A percentile compares a stretch with the other conserved stretches of the same genome.
phyloP scores from a whole-genome alignment of 2,888 invertebrate genomes.

The Agrenia bidenticulata region DNA sequence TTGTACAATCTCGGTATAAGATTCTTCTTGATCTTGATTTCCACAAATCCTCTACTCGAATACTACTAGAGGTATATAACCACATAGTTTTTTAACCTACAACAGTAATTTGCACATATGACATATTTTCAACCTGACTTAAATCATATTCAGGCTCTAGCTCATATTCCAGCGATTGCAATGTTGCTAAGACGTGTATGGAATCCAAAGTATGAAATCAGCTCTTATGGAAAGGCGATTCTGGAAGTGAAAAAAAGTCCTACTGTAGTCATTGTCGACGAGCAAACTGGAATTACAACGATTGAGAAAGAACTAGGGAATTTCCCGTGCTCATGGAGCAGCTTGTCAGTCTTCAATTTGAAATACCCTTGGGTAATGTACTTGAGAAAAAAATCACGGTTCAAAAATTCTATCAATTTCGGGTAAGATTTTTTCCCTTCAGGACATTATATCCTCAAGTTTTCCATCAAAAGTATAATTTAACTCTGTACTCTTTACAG shows the following conservation, averaged over 20 bases:
- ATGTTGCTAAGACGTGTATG: conserved; percentile 15
- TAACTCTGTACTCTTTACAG: conserved; percentile 11
- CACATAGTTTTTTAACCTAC: background rate
- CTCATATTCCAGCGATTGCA: conserved; percentile 13
- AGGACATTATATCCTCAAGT: background rate
- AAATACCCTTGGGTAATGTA: conserved; percentile 44
- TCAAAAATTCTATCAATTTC: conserved; percentile 28
- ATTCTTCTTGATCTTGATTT: conserved; percentile 28
- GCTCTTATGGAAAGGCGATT: conserved; percentile 29
- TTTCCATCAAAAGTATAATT: background rate
- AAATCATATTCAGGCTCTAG: conserved; percentile 21
- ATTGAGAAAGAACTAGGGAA: conserved; percentile 20
- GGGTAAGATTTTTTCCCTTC: conserved; percentile 25
- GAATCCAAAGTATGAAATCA: conserved; percentile 21
- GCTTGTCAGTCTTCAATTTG: conserved; percentile 29
- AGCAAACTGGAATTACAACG: conserved; percentile 35
- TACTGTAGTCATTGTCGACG: conserved; percentile 42
- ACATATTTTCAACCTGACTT: too few relatives aligned
- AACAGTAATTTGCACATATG: background rate
- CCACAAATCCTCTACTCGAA: conserved; percentile 19
- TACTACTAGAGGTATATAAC: conserved; percentile 26
- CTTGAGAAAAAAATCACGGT: conserved; percentile 33
- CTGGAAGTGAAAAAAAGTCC: conserved; percentile 24
- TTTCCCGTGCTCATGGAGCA: conserved; percentile 34
- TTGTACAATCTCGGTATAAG: conserved; percentile 29